These are phyloP conservation scores for Polypedilum vanderplanki DNA, from an alignment of 1,140 invertebrate genomes.

Conservation along the genomic window DNA sequence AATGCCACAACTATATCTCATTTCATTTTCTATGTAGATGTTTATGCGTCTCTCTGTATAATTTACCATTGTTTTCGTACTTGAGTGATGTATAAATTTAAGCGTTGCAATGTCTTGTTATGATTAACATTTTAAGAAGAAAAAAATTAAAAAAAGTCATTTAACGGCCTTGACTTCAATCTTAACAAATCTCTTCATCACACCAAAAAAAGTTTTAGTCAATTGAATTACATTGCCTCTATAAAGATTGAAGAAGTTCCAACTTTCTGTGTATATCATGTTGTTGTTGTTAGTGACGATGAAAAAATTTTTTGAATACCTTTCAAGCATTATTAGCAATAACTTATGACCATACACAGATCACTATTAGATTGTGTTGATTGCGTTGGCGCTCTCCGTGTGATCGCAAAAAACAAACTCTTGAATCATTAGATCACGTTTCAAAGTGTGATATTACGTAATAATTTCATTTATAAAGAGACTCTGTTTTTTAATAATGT, in stretches of 20 bases:
- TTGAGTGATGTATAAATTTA: background rate
- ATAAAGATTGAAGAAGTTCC: background rate
- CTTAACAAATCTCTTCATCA: slow-evolving; percentile 1
- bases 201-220: background rate
- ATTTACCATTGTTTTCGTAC: background rate
- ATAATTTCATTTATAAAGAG: background rate
- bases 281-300: background rate
- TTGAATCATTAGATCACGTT: background rate
- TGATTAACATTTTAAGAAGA: slow-evolving; percentile 13
- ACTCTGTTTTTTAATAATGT: background rate
- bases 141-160: background rate
- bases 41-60: background rate
- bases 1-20: too few species aligned
- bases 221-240: background rate
- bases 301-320: slow-evolving; percentile 12
- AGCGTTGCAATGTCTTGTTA: background rate
- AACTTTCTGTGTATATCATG: background rate
- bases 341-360: background rate
- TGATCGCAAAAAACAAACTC: background rate
- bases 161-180: background rate
- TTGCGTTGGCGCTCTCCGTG: slow-evolving; percentile 3
- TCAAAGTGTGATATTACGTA: background rate
- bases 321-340: background rate
- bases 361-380: background rate
- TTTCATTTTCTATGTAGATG: background rate